Conservation (phyloP, 2,113 vertebrate species). For the Macaca nemestrina region DNA sequence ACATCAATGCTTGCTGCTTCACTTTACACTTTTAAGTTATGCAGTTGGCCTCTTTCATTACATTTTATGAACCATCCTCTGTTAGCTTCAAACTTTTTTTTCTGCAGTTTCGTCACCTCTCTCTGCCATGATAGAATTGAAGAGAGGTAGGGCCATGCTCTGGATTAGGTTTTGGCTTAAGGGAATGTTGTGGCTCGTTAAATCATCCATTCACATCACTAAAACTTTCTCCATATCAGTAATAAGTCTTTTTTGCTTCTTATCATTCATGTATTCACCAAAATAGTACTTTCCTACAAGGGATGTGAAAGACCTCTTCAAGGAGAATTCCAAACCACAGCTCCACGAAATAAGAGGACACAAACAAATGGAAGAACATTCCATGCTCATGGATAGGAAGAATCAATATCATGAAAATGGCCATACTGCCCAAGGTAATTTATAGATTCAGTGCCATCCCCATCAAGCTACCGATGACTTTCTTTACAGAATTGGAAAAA, state of each 20-base stretch:
- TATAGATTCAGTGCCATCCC: too few species aligned
- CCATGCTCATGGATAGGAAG: too few species aligned
- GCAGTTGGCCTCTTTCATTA: background rate
- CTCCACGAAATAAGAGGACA: too few species aligned
- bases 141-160: background rate
- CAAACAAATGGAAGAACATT: too few species aligned
- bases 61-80: background rate
- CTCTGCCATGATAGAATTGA: background rate
- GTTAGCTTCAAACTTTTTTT: background rate
- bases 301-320: too few species aligned
- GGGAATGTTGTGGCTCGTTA: background rate
- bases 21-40: background rate
- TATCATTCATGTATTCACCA: background rate
- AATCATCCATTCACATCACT: background rate
- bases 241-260: background rate
- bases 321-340: too few species aligned
- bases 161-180: background rate
- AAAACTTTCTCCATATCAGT: background rate
- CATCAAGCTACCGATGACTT: too few species aligned
- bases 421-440: too few species aligned
- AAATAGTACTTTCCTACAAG: background rate
- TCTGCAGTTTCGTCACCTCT: background rate
- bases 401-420: too few species aligned
- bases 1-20: background rate
- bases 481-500: too few species aligned